Evolutionary conservation across 2,888 invertebrate species (phyloP).

Genomic region (Drosophila subquinaria): DNA sequence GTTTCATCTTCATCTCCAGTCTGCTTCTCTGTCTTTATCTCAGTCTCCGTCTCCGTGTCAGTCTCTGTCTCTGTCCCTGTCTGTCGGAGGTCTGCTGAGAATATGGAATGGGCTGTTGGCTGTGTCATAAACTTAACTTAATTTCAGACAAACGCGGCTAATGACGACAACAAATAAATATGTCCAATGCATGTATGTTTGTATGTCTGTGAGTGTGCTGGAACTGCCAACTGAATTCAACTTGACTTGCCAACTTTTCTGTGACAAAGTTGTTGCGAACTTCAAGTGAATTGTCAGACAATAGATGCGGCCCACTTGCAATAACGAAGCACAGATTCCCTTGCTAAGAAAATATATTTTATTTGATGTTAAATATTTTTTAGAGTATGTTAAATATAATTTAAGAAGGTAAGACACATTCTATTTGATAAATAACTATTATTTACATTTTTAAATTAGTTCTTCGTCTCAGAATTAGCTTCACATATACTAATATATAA

Average conservation of each 20-base stretch:
- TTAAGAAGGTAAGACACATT: too few species aligned
- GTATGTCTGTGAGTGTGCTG: conserved; percentile 6
- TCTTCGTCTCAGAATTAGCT: too few species aligned
- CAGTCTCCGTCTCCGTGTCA: conserved; percentile 1
- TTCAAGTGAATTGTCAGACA: conserved; percentile 42
- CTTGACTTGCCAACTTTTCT: conserved; percentile 54
- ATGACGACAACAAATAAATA: conserved; percentile 75
- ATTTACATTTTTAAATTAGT: too few species aligned
- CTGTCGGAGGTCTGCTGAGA: conserved; percentile 29
- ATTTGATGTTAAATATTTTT: not conserved
- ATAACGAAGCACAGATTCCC: conserved; percentile 17
- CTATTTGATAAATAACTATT: too few species aligned
- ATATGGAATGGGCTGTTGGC: conserved; percentile 32
- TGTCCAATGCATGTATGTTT: conserved; percentile 35
- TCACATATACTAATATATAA: too few species aligned
- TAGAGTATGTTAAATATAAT: not conserved
- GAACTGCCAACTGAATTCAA: conserved; percentile 33
- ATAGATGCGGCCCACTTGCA: not conserved
- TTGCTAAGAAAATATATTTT: not conserved
- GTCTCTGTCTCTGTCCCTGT: conserved; percentile 31
- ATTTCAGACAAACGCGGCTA: conserved; percentile 78
- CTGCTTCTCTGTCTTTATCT: not conserved
- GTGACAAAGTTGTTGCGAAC: conserved; percentile 35
- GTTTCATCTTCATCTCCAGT: not conserved
- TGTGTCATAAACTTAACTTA: conserved; percentile 75